These are phyloP conservation scores for Falco cherrug DNA, from an alignment of 2,797 vertebrate genomes.

Conservation along the genomic window DNA sequence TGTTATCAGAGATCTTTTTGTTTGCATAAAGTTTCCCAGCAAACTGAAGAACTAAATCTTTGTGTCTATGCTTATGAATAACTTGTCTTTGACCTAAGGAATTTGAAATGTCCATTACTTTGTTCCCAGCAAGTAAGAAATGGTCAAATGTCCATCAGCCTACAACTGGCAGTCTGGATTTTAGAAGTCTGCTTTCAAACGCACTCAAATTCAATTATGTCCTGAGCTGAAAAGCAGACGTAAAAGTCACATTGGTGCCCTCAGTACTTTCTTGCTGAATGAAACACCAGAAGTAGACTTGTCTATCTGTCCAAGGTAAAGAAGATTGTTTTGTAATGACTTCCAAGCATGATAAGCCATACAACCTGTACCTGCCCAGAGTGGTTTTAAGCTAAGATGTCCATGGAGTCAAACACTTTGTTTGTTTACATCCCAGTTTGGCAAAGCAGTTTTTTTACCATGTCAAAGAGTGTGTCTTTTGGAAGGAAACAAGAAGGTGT, in stretches of 20 bases:
- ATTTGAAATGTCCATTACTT: slow-evolving; percentile 48
- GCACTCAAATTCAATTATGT: slow-evolving; percentile 13
- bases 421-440: not conserved
- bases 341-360: not conserved
- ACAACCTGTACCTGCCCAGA: not conserved
- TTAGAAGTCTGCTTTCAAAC: slow-evolving; percentile 20
- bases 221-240: not conserved
- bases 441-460: not conserved
- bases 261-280: slow-evolving; percentile 11
- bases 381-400: not conserved
- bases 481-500: not conserved
- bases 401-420: not conserved
- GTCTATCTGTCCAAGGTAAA: not conserved
- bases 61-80: not conserved
- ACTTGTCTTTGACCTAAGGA: not conserved
- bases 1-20: not conserved
- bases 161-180: slow-evolving; percentile 20
- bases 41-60: not conserved
- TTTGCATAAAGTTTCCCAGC: not conserved
- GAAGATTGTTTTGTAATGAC: not conserved
- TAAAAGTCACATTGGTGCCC: not conserved
- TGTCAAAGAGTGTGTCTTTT: not conserved
- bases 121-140: not conserved
- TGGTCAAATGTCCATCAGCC: slow-evolving; percentile 13
- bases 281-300: not conserved